Evolutionary conservation across 2,113 vertebrate species (phyloP).

Genomic region (Pluvianellus socialis): DNA sequence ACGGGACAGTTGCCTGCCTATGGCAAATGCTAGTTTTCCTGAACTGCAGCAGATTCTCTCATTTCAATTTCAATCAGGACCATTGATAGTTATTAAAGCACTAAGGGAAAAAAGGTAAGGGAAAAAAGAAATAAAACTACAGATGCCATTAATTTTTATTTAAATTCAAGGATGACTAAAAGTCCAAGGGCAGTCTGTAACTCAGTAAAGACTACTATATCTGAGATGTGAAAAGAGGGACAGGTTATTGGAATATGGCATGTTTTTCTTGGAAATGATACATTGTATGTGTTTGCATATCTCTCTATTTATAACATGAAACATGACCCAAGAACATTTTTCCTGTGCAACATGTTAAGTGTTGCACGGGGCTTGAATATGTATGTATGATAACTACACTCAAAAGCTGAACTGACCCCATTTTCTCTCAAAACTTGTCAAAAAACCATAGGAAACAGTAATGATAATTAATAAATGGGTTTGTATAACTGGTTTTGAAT

Average conservation of each 20-base stretch:
- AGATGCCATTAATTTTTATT: conserved; percentile 8
- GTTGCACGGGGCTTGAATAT: not conserved
- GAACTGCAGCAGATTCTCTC: not conserved
- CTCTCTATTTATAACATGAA: conserved; percentile 60
- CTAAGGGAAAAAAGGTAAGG: not conserved
- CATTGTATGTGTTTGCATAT: conserved; percentile 5
- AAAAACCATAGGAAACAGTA: not conserved
- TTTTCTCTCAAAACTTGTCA: not conserved
- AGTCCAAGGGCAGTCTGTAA: not conserved
- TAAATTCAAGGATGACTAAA: conserved; percentile 24
- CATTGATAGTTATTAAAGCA: not conserved
- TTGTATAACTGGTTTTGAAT: not conserved
- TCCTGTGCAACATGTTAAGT: not conserved
- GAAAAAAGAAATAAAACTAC: not conserved
- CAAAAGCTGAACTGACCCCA: not conserved
- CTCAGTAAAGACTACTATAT: not conserved
- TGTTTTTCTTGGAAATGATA: conserved; percentile 59
- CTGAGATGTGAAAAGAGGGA: conserved; percentile 5
- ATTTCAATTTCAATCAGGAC: not conserved
- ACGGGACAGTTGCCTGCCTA: not conserved
- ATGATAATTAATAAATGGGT: not conserved
- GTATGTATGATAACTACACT: not conserved
- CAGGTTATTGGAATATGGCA: conserved; percentile 32
- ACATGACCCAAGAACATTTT: conserved; percentile 37
- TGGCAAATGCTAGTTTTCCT: not conserved